Evolutionary conservation across 2,888 invertebrate genomes (phyloP).

Genomic region (Leptothorax acervorum): DNA sequence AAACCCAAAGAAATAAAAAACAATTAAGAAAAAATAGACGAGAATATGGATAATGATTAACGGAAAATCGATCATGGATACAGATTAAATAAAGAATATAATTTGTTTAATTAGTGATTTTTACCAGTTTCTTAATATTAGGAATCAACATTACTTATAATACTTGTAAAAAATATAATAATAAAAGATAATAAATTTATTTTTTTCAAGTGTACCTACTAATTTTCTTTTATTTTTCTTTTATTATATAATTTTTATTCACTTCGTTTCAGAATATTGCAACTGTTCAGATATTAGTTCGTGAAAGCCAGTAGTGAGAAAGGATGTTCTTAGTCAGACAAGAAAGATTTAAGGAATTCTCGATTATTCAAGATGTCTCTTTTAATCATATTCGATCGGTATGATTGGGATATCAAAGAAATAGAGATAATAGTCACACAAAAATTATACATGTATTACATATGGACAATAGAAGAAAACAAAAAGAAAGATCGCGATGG

Average conservation of each 20-base stretch:
- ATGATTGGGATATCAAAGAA: neutral
- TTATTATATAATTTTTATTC: neutral
- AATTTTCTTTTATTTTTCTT: neutral
- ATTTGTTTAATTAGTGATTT: neutral
- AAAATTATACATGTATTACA: neutral
- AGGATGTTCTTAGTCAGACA: neutral
- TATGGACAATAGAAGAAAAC: neutral
- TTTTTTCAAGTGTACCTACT: neutral
- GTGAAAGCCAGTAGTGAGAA: slow-evolving; percentile 6
- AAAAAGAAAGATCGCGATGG: slow-evolving; percentile 23
- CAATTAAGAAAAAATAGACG: neutral
- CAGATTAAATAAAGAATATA: neutral
- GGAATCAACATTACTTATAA: neutral
- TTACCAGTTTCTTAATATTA: neutral
- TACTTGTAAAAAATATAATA: neutral
- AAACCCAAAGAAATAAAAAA: neutral
- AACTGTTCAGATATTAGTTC: neutral
- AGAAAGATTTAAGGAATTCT: neutral
- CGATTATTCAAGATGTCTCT: neutral
- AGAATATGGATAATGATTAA: neutral
- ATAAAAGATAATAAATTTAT: neutral
- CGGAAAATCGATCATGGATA: neutral
- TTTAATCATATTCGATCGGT: slow-evolving; percentile 59
- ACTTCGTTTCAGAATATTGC: neutral
- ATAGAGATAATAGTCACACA: neutral